Conservation (phyloP, 37 sponge, comb jelly and placozoan species). For the Mnemiopsis leidyi region DNA sequence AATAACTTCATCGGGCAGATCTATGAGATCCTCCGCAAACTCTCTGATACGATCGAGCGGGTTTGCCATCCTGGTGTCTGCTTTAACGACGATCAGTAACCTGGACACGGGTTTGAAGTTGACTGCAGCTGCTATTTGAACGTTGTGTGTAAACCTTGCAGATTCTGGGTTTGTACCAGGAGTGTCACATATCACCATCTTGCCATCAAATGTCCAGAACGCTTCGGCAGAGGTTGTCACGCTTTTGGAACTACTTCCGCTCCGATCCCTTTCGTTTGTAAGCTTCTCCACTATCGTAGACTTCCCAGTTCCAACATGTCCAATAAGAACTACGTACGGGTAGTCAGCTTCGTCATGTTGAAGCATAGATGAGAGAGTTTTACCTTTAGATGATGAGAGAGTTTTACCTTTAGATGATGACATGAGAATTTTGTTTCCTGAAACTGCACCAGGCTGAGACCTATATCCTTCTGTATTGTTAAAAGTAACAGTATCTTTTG, state of each 20-base stretch:
- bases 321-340: not conserved
- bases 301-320: not conserved
- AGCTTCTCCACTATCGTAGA: not conserved
- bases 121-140: not conserved
- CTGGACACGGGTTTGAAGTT: not conserved
- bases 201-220: slow-evolving; percentile 7
- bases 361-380: too few species aligned
- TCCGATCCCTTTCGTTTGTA: not conserved
- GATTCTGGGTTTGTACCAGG: not conserved
- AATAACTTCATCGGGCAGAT: not conserved
- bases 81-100: not conserved
- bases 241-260: not conserved
- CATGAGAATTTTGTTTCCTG: too few species aligned
- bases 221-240: not conserved
- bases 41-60: not conserved
- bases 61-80: not conserved
- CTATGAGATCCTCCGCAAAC: not conserved
- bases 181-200: not conserved
- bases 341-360: too few species aligned
- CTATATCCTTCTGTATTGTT: too few species aligned
- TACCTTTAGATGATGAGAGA: too few species aligned
- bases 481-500: too few species aligned
- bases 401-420: too few species aligned
- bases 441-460: too few species aligned
- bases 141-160: not conserved